Conservation (phyloP, 2,888 invertebrate genomes). For the Archips xylosteana region DNA sequence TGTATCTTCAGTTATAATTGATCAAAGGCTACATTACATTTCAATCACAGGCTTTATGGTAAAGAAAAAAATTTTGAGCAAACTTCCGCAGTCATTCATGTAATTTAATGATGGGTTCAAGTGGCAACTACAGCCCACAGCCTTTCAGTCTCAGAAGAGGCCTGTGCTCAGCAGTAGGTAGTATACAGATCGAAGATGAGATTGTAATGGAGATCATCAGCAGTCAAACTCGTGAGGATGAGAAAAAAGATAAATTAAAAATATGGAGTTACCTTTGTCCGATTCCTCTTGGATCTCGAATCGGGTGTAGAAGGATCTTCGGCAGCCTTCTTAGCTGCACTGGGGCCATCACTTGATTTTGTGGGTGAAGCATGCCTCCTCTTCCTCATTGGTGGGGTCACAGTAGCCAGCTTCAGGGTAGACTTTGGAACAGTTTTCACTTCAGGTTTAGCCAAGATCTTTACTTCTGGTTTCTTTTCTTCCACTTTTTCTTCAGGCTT, state of each 20-base stretch:
- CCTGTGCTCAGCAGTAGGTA: no score
- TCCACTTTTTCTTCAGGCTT: conserved; percentile 56
- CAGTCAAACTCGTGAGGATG: no score
- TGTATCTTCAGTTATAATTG: no score
- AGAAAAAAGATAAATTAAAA: background rate
- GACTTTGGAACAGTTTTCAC: conserved; percentile 75
- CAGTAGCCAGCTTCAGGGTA: conserved; percentile 83
- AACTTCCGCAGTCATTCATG: no score
- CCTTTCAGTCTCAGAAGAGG: no score
- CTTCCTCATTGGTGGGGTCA: conserved; percentile 84
- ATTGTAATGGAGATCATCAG: no score
- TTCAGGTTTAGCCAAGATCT: conserved; percentile 61
- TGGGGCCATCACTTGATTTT: conserved; percentile 66
- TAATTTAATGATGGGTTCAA: no score
- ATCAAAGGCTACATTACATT: no score
- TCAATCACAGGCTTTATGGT: no score
- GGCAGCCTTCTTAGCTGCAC: conserved; percentile 67
- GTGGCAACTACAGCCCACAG: no score
- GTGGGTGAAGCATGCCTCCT: conserved; percentile 82
- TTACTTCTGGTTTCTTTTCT: conserved; percentile 57
- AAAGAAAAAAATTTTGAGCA: no score
- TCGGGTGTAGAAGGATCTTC: conserved; percentile 74
- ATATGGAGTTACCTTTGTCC: conserved; percentile 69
- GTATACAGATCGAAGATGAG: no score
- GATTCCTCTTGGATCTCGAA: conserved; percentile 75